These are phyloP conservation scores for Oreochromis tanganicae DNA, from an alignment of 2,113 vertebrate genomes.

Conservation along the genomic window DNA sequence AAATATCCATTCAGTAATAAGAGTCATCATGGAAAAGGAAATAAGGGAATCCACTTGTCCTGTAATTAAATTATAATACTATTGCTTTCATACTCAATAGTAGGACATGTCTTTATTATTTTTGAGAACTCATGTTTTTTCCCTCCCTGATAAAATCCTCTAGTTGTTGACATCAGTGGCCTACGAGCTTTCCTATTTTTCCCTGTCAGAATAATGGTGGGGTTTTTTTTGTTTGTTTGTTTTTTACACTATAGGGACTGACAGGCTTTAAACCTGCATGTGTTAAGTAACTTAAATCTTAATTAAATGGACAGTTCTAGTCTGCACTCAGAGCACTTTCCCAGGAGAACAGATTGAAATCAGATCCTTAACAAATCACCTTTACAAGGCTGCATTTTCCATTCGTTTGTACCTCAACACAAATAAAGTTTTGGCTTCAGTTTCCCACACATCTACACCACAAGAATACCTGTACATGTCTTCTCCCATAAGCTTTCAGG, in stretches of 20 bases:
- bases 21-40: neutral
- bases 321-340: neutral
- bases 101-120: neutral
- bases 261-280: neutral
- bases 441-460: neutral
- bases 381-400: neutral
- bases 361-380: neutral
- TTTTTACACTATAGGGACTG: neutral
- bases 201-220: neutral
- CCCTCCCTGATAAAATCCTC: neutral
- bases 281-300: neutral
- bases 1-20: neutral
- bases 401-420: neutral
- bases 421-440: neutral
- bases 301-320: neutral
- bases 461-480: neutral
- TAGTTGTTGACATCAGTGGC: neutral
- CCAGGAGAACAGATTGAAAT: constrained; percentile 1
- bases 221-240: fast-evolving
- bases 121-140: neutral
- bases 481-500: neutral
- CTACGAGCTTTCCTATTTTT: fast-evolving
- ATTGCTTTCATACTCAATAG: neutral
- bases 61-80: neutral
- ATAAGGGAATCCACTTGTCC: neutral